phyloP scores from a whole-genome alignment of 2,888 invertebrate species.

The Rotaria magnacalcarata region DNA sequence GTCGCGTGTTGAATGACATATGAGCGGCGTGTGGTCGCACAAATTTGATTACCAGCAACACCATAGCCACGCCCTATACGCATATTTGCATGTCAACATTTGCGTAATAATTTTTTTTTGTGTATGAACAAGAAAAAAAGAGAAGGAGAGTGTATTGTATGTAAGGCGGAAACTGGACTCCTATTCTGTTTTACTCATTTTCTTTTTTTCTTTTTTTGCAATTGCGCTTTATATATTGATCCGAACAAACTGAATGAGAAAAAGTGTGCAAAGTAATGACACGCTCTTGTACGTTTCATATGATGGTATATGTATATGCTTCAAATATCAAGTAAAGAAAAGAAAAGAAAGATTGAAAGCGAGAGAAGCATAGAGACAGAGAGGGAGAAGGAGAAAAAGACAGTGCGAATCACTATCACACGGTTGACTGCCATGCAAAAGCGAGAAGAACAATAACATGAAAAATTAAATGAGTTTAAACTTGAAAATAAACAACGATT shows the following conservation, averaged over 20 bases:
- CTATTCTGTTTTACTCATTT: not conserved
- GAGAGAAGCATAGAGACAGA: not conserved
- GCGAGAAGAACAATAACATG: not conserved
- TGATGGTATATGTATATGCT: not conserved
- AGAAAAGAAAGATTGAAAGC: not conserved
- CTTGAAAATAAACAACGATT: not conserved
- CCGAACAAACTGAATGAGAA: conserved; percentile 2
- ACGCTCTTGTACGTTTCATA: conserved; percentile 13
- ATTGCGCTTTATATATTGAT: not conserved
- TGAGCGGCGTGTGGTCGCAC: conserved; percentile 22
- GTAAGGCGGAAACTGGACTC: conserved; percentile 2
- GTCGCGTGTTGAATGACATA: conserved; percentile 23
- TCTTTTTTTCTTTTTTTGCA: not conserved
- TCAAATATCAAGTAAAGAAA: not conserved
- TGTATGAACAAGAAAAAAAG: not conserved
- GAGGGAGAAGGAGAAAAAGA: not conserved
- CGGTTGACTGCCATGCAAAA: conserved; percentile 18
- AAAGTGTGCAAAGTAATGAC: conserved; percentile 26
- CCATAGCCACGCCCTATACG: conserved; percentile 1
- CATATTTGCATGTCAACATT: conserved; percentile 29
- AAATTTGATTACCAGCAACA: conserved; percentile 18
- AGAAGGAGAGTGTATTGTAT: not conserved
- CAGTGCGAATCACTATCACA: not conserved
- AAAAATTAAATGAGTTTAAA: not conserved
- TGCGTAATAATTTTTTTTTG: conserved; percentile 9